Evolutionary conservation across 2,113 vertebrate genomes (phyloP).

Genomic region (Shinisaurus crocodilurus): DNA sequence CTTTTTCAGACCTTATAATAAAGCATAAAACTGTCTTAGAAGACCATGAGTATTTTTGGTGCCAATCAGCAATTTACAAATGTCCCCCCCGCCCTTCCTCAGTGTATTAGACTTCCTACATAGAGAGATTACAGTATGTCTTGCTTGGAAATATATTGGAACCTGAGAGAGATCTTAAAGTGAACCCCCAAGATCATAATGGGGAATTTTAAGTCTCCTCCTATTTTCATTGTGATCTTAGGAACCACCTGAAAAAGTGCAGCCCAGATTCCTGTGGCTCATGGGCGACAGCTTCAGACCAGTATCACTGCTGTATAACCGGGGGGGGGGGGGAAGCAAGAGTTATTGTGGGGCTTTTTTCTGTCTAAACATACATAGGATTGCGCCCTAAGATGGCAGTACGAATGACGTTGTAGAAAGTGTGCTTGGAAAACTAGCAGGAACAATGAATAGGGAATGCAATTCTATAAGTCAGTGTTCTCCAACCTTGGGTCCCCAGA

Average conservation of each 20-base stretch:
- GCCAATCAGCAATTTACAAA: neutral
- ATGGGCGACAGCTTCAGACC: neutral
- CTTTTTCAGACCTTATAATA: neutral
- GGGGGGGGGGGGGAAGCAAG: neutral
- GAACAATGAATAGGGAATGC: neutral
- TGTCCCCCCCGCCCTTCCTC: neutral
- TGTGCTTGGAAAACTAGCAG: neutral
- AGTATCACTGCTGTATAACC: neutral
- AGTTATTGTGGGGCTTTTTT: too few relatives aligned
- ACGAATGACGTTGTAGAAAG: neutral
- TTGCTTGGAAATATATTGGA: neutral
- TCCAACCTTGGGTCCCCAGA: too few relatives aligned
- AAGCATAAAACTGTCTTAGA: neutral
- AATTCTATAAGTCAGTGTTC: neutral
- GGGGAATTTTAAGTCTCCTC: neutral
- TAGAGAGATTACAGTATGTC: neutral
- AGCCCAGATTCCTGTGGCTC: neutral
- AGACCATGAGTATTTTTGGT: neutral
- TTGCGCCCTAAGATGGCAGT: neutral
- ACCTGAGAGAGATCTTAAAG: neutral
- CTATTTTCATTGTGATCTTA: neutral
- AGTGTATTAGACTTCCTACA: neutral
- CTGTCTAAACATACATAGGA: too few relatives aligned
- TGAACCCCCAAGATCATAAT: neutral
- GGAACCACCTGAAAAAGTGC: neutral